These are phyloP conservation scores for Fopius arisanus DNA, from an alignment of 1,140 invertebrate genomes.

Conservation along the genomic window DNA sequence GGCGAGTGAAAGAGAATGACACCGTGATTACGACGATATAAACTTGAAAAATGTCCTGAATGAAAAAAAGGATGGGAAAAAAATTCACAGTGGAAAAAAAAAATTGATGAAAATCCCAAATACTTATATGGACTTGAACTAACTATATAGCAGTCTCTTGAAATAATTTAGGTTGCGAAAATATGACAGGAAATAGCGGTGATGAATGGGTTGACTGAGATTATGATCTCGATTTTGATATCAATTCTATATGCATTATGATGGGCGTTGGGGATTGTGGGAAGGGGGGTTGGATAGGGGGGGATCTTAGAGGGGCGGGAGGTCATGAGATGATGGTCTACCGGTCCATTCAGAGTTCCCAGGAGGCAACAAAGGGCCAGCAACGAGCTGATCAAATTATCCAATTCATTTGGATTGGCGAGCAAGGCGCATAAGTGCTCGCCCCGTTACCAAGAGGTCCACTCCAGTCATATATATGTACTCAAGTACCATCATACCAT, in stretches of 20 bases:
- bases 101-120: background rate
- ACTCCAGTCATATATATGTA: slow-evolving; percentile 28
- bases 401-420: slow-evolving; percentile 66
- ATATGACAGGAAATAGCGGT: background rate
- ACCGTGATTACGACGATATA: slow-evolving; percentile 51
- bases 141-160: too few species aligned
- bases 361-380: slow-evolving; percentile 66
- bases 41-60: slow-evolving; percentile 28
- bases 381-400: slow-evolving; percentile 66
- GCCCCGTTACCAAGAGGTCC: slow-evolving; percentile 28
- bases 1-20: slow-evolving; percentile 9
- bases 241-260: background rate
- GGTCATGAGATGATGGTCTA: slow-evolving; percentile 50
- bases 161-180: too few species aligned
- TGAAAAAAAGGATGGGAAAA: background rate
- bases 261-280: background rate
- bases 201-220: background rate
- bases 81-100: slow-evolving; percentile 40
- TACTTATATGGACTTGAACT: too few species aligned
- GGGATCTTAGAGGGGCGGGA: slow-evolving; percentile 15
- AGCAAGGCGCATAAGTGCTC: slow-evolving; percentile 39
- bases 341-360: slow-evolving; percentile 63
- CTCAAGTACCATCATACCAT: slow-evolving; percentile 26
- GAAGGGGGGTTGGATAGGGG: background rate
- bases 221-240: background rate